Evolutionary conservation across 2,888 invertebrate genomes (phyloP).

Genomic region (Dolichopus griseipennis): DNA sequence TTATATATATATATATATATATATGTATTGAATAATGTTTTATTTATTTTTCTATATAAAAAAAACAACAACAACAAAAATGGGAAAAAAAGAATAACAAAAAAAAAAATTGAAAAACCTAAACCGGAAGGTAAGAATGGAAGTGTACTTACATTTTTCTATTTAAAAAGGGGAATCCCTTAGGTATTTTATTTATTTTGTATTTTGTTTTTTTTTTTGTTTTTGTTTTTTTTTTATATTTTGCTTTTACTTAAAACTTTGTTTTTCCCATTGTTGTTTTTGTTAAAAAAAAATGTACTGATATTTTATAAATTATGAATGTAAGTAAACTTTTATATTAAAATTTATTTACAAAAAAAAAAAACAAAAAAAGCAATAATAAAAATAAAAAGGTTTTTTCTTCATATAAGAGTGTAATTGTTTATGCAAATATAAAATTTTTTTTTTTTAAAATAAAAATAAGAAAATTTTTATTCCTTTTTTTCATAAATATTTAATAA

Average conservation of each 20-base stretch:
- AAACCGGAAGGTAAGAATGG: slow-evolving; percentile 1
- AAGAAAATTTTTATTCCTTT: neutral
- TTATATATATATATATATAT: too few species aligned
- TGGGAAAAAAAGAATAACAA: too few species aligned
- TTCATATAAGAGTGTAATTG: neutral
- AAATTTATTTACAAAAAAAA: too few species aligned
- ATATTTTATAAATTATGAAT: neutral
- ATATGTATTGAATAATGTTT: too few species aligned
- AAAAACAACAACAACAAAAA: too few species aligned
- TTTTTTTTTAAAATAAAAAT: too few species aligned
- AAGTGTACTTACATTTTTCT: neutral
- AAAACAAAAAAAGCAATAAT: too few species aligned
- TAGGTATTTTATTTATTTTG: neutral
- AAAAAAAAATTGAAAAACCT: too few species aligned
- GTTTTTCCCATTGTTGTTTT: neutral
- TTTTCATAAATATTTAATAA: neutral
- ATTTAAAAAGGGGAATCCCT: neutral
- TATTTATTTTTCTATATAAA: too few species aligned
- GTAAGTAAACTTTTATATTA: too few species aligned
- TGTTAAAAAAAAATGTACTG: neutral
- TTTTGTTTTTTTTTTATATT: too few species aligned
- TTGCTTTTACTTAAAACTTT: neutral
- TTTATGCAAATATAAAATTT: neutral
- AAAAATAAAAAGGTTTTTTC: neutral
- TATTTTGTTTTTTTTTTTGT: too few species aligned